Conservation (phyloP, 2,113 vertebrate genomes). For the Copsychus sechellarum region DNA sequence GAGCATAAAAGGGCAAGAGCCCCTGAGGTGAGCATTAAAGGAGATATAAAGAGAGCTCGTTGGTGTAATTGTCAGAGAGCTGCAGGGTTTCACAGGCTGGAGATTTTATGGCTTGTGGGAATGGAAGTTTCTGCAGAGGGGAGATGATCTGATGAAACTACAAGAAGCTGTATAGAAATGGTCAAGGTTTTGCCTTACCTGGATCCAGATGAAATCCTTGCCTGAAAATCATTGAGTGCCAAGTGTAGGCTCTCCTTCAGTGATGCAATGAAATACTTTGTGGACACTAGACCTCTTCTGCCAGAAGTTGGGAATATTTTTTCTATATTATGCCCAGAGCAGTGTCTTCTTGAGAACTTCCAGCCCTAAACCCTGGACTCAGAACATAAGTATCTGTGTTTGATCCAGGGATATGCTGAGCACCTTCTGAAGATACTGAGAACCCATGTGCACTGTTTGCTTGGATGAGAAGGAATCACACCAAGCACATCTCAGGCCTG, state of each 20-base stretch:
- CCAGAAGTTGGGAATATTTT: neutral
- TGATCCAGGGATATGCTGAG: neutral
- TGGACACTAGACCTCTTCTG: neutral
- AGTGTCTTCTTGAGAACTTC: neutral
- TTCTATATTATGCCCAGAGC: neutral
- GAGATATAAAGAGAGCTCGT: neutral
- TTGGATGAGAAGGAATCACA: neutral
- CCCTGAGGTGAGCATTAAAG: conserved; percentile 38
- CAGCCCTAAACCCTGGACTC: neutral
- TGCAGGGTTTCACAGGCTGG: neutral
- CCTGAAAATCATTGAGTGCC: neutral
- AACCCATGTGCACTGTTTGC: neutral
- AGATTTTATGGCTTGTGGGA: neutral
- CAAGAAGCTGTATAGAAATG: neutral
- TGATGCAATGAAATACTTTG: neutral
- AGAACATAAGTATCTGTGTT: neutral
- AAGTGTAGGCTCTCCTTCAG: neutral
- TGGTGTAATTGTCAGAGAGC: neutral
- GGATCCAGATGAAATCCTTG: neutral
- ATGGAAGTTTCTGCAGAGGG: neutral
- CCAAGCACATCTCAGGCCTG: neutral
- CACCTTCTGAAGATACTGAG: neutral
- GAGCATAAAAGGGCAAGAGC: conserved; percentile 3
- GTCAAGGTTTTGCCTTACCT: neutral
- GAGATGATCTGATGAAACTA: neutral